Base-by-base conservation (phyloP, 2,113 vertebrate genomes). In the Gymnogyps californianus region DNA sequence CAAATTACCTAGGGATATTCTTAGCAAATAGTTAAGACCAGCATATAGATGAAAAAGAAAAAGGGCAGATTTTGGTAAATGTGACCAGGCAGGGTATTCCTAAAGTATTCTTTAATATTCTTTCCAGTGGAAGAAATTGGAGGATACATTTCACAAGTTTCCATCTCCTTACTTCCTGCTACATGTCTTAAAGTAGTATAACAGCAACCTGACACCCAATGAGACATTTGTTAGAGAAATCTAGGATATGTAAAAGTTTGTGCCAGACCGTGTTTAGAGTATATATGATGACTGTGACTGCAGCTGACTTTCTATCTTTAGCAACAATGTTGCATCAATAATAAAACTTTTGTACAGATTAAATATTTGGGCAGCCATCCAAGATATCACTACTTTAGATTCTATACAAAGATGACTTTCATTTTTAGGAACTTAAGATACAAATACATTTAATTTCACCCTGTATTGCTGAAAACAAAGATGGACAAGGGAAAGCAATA, bases 271-370 rank as follows among this genome's bases (percentile, higher is more conserved):
- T 87, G 72, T 94, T 94, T 75, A 83, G 44, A 76, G 31, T 87
- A 70, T 38, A 81, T 52, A 46, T 0, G 2, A 52, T 83, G 64
- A 42, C 77, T 77, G 24, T 55, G 51, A 64, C 67, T 89, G 88
- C 93, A 87, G 38, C 88, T 93, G 86, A 51, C 77, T 83, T 83
- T 80, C 81, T 97, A 86, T 97, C 92, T 97, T 96, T 97, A 97
- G 96, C 78, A 96, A 97, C 82, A 94, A 91, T 79, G 77, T 42
- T 96, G 92, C 87, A 96, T 96, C 89, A 91, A 95, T 97, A 96
- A 96, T 90, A 96, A 96, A 97, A 96, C 38, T 69, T 96, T 83
- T 95, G 70, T 96, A 91, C 71, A 75, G 93, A 96, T 94, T 86
- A 97, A 98, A 93, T 96, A 96, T 96, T 96, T 95, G 70, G 93